A percentile compares a stretch with the other conserved stretches of the same genome.
Evolutionary conservation across 2,888 invertebrate genomes (phyloP).

Genomic region (Eubasilissa splendida): DNA sequence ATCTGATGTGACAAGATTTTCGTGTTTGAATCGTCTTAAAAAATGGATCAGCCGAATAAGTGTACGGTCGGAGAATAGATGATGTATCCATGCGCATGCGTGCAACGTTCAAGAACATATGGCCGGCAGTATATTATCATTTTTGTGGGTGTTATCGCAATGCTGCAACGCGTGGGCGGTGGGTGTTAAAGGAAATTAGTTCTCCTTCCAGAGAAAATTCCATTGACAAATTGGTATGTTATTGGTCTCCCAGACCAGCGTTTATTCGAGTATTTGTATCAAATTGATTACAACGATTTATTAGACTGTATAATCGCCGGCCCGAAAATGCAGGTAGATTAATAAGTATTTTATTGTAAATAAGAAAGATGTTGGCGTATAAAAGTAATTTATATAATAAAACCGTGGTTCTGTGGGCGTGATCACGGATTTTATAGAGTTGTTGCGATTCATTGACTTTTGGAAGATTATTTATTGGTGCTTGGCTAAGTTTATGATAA

Average conservation of each 20-base stretch:
- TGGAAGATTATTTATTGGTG: constrained; percentile 13
- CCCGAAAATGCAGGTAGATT: constrained; percentile 29
- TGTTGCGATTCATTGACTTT: constrained; percentile 7
- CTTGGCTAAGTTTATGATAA: constrained; percentile 3
- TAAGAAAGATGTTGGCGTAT: constrained; percentile 32
- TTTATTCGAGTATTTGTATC: constrained; percentile 29
- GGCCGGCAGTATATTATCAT: constrained; percentile 37
- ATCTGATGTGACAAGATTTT: constrained; percentile 20
- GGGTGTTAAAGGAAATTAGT: constrained; percentile 54
- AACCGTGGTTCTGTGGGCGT: constrained; percentile 5
- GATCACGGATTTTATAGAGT: not conserved
- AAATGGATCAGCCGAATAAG: constrained; percentile 34
- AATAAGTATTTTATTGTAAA: not conserved
- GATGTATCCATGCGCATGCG: constrained; percentile 13
- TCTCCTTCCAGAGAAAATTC: constrained; percentile 44
- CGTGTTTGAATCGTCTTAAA: constrained; percentile 23
- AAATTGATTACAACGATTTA: constrained; percentile 39
- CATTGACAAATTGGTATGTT: constrained; percentile 53
- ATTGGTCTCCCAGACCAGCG: constrained; percentile 40
- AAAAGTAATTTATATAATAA: constrained; percentile 23
- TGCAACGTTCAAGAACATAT: constrained; percentile 36
- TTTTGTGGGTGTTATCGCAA: constrained; percentile 47
- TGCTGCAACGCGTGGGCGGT: constrained; percentile 44
- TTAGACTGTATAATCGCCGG: constrained; percentile 33
- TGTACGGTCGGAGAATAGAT: constrained; percentile 20